Conservation (phyloP, 2,113 vertebrate species). For the Tragulus kanchil region DNA sequence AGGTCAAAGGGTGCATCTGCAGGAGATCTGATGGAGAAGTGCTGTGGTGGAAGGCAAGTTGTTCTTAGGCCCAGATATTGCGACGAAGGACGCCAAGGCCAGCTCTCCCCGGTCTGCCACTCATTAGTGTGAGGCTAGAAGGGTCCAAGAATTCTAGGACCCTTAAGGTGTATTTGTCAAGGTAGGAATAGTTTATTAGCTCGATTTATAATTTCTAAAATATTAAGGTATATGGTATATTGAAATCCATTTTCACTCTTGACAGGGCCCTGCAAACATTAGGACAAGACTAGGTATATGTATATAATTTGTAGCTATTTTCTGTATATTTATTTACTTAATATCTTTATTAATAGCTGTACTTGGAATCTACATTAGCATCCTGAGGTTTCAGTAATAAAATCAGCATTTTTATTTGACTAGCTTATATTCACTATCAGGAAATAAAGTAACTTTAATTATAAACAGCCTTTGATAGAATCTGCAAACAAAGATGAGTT, state of each 20-base stretch:
- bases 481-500: not conserved
- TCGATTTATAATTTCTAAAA: slow-evolving; percentile 7
- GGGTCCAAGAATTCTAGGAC: not conserved
- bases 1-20: accelerated
- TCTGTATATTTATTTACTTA: slow-evolving; percentile 7
- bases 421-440: not conserved
- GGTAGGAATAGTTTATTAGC: not conserved
- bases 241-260: not conserved
- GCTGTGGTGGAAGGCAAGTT: not conserved
- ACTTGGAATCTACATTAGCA: not conserved
- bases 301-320: not conserved
- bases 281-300: not conserved
- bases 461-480: not conserved
- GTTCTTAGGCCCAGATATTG: not conserved
- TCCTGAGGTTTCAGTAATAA: slow-evolving; percentile 29
- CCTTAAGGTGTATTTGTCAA: not conserved
- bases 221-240: not conserved
- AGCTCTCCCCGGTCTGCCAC: not conserved
- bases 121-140: not conserved
- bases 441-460: not conserved
- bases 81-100: not conserved
- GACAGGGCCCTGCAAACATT: not conserved
- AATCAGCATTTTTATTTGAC: slow-evolving; percentile 6
- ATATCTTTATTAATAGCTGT: not conserved
- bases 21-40: not conserved